Percentiles rank a stretch among this genome's conserved stretches.
Evolutionary conservation across 2,113 vertebrate species (phyloP).

Genomic region (Alouatta palliata): DNA sequence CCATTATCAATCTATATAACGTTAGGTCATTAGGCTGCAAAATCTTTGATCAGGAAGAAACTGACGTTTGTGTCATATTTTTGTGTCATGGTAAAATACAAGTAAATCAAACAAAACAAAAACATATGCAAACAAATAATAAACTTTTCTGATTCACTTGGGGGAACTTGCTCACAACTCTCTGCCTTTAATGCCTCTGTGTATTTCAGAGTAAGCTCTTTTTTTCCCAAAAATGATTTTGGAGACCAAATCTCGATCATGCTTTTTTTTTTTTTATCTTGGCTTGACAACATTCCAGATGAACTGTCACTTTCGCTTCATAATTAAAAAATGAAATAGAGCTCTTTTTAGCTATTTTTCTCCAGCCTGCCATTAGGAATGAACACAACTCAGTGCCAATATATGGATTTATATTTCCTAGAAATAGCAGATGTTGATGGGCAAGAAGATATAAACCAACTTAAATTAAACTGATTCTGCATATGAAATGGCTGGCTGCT

Average conservation of each 20-base stretch:
- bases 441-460: conserved; percentile 50
- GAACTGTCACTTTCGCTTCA: conserved; percentile 59
- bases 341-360: conserved; percentile 56
- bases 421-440: conserved; percentile 37
- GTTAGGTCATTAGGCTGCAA: not conserved
- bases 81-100: not conserved
- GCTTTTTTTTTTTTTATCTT: conserved; percentile 24
- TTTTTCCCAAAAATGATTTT: not conserved
- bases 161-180: not conserved
- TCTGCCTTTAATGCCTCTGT: not conserved
- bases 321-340: conserved; percentile 74
- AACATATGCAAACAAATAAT: not conserved
- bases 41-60: not conserved
- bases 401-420: conserved; percentile 55
- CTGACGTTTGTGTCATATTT: not conserved
- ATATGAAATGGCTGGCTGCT: not conserved
- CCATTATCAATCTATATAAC: not conserved
- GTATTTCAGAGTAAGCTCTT: conserved; percentile 5
- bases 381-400: not conserved
- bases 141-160: not conserved
- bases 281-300: conserved; percentile 57
- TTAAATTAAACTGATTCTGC: conserved; percentile 35
- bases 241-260: not conserved
- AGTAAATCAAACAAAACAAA: not conserved
- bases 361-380: conserved; percentile 24